A percentile compares a stretch with the other conserved stretches of the same genome.
Conservation (phyloP, 64 coral and sea anemone species). For the Montipora efflorescens region DNA sequence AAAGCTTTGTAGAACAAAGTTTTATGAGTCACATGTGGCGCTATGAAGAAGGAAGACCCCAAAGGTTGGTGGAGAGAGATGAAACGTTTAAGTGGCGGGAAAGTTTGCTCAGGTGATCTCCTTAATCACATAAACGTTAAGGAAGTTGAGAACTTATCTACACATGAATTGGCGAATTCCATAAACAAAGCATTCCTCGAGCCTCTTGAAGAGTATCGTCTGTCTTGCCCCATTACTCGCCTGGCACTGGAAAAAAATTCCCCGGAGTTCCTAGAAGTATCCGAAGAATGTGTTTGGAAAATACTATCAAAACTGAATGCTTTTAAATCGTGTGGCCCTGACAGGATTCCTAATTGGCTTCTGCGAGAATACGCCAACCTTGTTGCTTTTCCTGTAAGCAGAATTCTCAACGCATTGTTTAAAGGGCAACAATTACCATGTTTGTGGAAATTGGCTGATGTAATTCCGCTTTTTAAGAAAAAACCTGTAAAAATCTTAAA, state of each 20-base stretch:
- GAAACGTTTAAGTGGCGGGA: background rate
- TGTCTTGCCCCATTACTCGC: background rate
- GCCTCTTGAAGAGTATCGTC: background rate
- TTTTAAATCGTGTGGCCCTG: background rate
- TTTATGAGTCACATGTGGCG: too few species aligned
- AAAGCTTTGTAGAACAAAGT: too few species aligned
- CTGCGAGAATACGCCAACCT: too few species aligned
- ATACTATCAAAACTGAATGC: background rate
- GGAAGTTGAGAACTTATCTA: slow-evolving; percentile 5
- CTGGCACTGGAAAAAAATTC: background rate
- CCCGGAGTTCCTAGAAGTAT: background rate
- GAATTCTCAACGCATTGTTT: too few species aligned
- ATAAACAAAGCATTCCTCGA: background rate
- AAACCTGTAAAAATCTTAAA: too few species aligned
- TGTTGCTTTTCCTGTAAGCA: too few species aligned
- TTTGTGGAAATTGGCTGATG: too few species aligned
- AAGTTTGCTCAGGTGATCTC: slow-evolving; percentile 3
- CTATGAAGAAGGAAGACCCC: background rate
- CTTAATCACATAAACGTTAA: background rate
- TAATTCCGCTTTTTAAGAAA: too few species aligned
- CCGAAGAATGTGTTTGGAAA: background rate
- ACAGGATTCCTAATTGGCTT: background rate
- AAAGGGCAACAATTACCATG: too few species aligned
- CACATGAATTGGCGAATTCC: background rate
- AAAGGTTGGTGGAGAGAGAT: background rate